Evolutionary conservation across 2,888 invertebrate genomes (phyloP), one percentile per base, ranked within the genome.

Genomic region (Eretmocerus hayati): DNA sequence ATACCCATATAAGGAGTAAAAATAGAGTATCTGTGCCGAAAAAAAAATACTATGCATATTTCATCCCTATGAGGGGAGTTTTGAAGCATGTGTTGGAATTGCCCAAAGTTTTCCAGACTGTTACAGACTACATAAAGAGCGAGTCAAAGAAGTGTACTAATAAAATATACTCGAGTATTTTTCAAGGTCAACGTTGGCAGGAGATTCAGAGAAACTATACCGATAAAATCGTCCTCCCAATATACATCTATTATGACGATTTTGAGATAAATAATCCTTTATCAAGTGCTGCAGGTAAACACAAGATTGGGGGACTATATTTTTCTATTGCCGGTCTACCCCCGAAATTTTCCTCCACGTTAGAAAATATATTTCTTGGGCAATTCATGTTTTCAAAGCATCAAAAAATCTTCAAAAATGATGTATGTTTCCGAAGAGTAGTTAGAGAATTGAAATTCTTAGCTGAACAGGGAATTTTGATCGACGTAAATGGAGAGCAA

Each of bases 221-320:
- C 11, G 21, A 32, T 16, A 50, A 50, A 33, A 48, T 48, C 23
- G 44, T 50, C 9, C 38, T 53, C 13, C 53, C 53, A 5, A 26
- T 48, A 19, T 22, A 42, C 5, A 40, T 52, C 16, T 52, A 40
- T 41, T 30, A 52, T n/a, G 48, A 48, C 37, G 51, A 52, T 31
- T 46, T 46, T 36, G 41, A 50, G 16, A 42, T 44, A 15, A 42
- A 43, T 18, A 48, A 52, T 42, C 30, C 41, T 16, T 36, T 53
- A 30, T 42, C 40, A 11, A 33, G 43, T 37, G 16, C 47, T 16
- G 36, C 44, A 15, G 47, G 44, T 11, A 31, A 41, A 20, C 33
- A 52, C 20, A 52, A 48, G 45, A 45, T 52, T 9, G 52, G 47
- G 23, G 51, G 51, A 16, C 19, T 33, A n/a, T 51, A 51, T 16